Percentiles rank a stretch among this genome's conserved stretches.
phyloP scores from a whole-genome alignment of 2,113 vertebrate species.

The Ammodramus savannarum region DNA sequence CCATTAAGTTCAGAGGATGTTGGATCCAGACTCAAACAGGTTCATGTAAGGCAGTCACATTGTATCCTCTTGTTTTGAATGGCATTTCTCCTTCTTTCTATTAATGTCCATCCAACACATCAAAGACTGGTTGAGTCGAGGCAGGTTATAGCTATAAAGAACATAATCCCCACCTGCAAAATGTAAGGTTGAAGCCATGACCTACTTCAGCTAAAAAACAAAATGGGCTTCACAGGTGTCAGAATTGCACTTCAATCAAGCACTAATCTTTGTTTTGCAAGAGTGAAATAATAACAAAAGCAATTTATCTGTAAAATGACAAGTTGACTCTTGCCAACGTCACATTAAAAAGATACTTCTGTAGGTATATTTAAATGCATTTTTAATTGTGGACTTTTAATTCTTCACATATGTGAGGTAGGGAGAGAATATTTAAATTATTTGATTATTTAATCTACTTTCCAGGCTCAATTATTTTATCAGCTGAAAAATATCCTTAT shows the following conservation, averaged over 20 bases:
- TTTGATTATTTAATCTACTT: conserved; percentile 65
- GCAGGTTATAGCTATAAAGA: background rate
- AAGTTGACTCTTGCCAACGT: background rate
- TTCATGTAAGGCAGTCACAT: background rate
- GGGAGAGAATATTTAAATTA: conserved; percentile 46
- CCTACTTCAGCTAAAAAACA: conserved; percentile 16
- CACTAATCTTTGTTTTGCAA: background rate
- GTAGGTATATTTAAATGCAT: background rate
- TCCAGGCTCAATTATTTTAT: conserved; percentile 72
- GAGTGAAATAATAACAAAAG: conserved; percentile 18
- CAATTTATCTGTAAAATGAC: background rate
- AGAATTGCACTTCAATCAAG: conserved; percentile 23
- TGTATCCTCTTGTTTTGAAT: conserved; percentile 7
- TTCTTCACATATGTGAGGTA: conserved; percentile 43
- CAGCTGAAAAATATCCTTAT: conserved; percentile 66
- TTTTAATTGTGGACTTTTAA: conserved; percentile 17
- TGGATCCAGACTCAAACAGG: background rate
- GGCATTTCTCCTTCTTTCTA: background rate
- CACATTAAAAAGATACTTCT: conserved; percentile 32
- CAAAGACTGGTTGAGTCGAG: background rate
- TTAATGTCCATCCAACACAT: background rate
- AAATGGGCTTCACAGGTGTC: conserved; percentile 49
- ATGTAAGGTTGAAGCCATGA: background rate
- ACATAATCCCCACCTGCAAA: background rate
- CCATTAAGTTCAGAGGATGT: background rate